Evolutionary conservation across 2,888 invertebrate species (phyloP).

Genomic region (Hyposoter dolosus): DNA sequence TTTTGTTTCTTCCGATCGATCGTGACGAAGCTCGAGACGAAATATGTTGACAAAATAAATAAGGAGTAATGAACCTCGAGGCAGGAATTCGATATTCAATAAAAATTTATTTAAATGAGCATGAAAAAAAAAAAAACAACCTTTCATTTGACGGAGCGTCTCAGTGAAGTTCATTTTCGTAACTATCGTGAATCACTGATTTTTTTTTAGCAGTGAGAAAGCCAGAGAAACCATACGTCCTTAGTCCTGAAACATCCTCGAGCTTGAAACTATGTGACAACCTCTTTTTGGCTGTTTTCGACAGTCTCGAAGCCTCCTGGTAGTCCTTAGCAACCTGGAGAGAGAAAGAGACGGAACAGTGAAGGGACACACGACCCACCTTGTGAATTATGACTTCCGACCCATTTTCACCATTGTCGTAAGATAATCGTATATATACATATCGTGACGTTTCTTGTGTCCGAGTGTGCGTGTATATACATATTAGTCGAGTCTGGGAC

Average conservation of each 20-base stretch:
- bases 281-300: slow-evolving; percentile 60
- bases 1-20: not conserved
- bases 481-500: not conserved
- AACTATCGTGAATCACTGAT: not conserved
- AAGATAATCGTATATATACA: slow-evolving; percentile 24
- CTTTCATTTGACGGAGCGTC: too few relatives aligned
- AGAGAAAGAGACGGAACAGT: slow-evolving; percentile 58
- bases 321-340: slow-evolving; percentile 42
- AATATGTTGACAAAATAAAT: too few relatives aligned
- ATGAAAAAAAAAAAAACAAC: too few relatives aligned
- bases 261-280: slow-evolving; percentile 30
- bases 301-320: slow-evolving; percentile 37
- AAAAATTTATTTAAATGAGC: too few relatives aligned
- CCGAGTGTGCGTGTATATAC: not conserved
- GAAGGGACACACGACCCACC: slow-evolving; percentile 66
- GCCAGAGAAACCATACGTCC: slow-evolving; percentile 17
- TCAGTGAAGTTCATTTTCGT: not conserved
- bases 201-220: not conserved
- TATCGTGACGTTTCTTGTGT: not conserved
- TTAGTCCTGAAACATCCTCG: slow-evolving; percentile 17
- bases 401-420: slow-evolving; percentile 81
- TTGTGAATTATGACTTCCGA: slow-evolving; percentile 83
- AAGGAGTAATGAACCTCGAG: too few relatives aligned
- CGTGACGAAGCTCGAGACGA: not conserved
- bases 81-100: too few relatives aligned